A percentile compares a stretch with the other conserved stretches of the same genome.
phyloP scores from a whole-genome alignment of 2,888 invertebrate genomes.

The Melanostoma scalare region DNA sequence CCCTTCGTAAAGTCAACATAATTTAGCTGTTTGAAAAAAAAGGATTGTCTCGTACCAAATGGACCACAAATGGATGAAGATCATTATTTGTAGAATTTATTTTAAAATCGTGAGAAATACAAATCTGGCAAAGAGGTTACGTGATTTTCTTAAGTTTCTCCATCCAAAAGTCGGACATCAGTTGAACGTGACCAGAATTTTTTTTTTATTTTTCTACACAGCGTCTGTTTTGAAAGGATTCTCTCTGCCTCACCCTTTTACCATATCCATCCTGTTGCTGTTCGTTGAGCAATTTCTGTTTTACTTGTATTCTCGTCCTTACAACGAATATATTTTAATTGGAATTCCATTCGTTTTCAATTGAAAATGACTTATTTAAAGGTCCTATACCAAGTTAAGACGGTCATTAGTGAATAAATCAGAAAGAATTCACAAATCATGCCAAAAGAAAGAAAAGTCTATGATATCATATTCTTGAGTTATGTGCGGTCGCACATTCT shows the following conservation, averaged over 20 bases:
- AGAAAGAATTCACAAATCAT: conserved; percentile 55
- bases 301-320: conserved; percentile 2
- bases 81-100: conserved; percentile 67
- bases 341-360: conserved; percentile 39
- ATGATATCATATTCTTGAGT: conserved; percentile 6
- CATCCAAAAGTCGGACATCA: conserved; percentile 58
- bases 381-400: neutral
- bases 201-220: neutral
- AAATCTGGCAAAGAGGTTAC: conserved; percentile 67
- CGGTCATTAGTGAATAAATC: conserved; percentile 57
- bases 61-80: conserved; percentile 59
- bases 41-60: conserved; percentile 36
- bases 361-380: neutral
- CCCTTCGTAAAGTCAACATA: neutral
- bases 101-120: conserved; percentile 70
- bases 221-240: conserved; percentile 26
- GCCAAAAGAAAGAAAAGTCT: conserved; percentile 20
- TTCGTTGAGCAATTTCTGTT: conserved; percentile 16
- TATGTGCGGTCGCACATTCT: conserved; percentile 30
- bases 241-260: neutral
- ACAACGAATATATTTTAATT: conserved; percentile 44
- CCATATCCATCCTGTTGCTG: neutral
- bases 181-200: conserved; percentile 64
- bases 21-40: neutral
- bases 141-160: conserved; percentile 57